Evolutionary conservation across 2,113 vertebrate species (phyloP).

Genomic region (Ailuropoda melanoleuca): DNA sequence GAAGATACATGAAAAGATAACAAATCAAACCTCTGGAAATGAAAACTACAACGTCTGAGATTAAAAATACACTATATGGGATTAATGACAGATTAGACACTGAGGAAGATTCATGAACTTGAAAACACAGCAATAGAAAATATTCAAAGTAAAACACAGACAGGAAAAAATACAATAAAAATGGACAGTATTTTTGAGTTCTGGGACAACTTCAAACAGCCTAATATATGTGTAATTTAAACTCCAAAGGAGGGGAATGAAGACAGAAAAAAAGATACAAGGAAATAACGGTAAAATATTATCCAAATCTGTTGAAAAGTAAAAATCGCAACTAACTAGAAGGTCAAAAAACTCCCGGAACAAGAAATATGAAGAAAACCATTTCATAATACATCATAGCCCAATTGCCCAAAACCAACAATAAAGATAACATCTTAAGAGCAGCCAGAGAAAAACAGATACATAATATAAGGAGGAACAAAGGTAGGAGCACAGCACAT

Average conservation of each 20-base stretch:
- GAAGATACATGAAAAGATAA: background rate
- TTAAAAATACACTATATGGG: background rate
- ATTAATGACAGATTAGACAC: background rate
- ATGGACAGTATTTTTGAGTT: background rate
- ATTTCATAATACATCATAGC: background rate
- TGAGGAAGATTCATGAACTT: background rate
- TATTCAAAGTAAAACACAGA: background rate
- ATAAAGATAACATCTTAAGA: background rate
- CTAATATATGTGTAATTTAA: background rate
- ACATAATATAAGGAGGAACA: background rate
- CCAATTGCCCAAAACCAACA: background rate
- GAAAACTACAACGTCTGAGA: background rate
- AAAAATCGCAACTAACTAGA: background rate
- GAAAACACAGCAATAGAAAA: background rate
- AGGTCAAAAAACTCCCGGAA: background rate
- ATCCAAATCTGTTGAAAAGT: background rate
- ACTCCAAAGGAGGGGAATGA: background rate
- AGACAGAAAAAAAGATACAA: background rate
- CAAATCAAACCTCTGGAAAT: background rate
- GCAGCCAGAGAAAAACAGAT: background rate
- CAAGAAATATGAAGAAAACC: background rate
- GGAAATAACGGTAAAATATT: background rate
- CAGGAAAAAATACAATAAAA: background rate
- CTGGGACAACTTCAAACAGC: background rate
- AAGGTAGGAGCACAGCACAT: background rate